Base-by-base conservation (phyloP, 1,140 invertebrate genomes). In the Solenopsis invicta region DNA sequence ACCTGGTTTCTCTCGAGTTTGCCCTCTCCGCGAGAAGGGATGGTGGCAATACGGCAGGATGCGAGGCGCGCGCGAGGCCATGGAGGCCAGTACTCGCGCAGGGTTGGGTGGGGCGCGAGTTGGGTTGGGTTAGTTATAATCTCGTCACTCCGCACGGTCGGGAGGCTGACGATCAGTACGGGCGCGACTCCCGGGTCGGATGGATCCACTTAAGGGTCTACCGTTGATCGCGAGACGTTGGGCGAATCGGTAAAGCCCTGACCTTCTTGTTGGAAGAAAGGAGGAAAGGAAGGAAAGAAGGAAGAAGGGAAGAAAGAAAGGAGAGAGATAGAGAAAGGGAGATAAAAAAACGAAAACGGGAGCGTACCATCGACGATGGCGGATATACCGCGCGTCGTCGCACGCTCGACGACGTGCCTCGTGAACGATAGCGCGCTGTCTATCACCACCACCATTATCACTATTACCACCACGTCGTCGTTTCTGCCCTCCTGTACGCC, bases 121-220 rank as follows among this genome's bases (percentile, higher is more conserved):
- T 84, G 80, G 80, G 54, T 84, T 84, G 67, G 69, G 80, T 75
- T 81, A 71, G 78, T 81, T 84, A 75, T 84, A 84, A 75, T 84
- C 80, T 84, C 56, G 80, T 84, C 80, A 84, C 41, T 74, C 24
- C 18, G 74, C 16, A 69, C 62, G 37, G 18, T 56, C 37, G 72
- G 34, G 13, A 85, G 64, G 66, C 54, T 48, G 69, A 56, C 77
- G 87, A 90, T 87, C 92, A 94, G 93, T 94, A 94, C 93, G 93
- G 92, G 93, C 92, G 93, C 93, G 93, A 92, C 93, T 91, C 88
- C 93, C 91, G 93, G 85, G 88, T 92, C 92, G 91, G 86, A 84
- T 84, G 69, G 84, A 78, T 85, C 71, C 54, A 41, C 61, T 87
- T 48, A 50, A 13, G 41, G 41, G 54, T 64, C 71, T 64, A 18